These are phyloP conservation scores for Machimus rusticus DNA, from an alignment of 2,888 invertebrate species.

Conservation along the genomic window DNA sequence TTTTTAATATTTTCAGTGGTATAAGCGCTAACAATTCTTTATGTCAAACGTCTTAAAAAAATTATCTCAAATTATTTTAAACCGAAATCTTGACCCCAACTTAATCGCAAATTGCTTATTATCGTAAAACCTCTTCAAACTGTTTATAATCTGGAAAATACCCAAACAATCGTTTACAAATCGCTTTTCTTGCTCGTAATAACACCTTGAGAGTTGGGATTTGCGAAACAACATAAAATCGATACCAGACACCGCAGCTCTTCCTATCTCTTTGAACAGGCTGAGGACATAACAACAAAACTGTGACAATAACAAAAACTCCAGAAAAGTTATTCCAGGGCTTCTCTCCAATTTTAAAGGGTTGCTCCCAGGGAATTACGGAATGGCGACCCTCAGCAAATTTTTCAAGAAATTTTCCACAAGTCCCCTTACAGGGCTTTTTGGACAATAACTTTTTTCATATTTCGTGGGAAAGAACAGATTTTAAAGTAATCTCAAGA, in stretches of 20 bases:
- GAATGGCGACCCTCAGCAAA: neutral
- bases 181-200: neutral
- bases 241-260: neutral
- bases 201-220: neutral
- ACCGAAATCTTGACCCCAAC: neutral
- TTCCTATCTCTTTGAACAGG: neutral
- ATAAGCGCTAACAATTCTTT: too few relatives aligned
- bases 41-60: too few relatives aligned
- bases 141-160: neutral
- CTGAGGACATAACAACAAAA: neutral
- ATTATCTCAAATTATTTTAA: neutral
- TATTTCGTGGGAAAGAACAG: neutral
- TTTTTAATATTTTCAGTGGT: too few relatives aligned
- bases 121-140: neutral
- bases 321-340: neutral
- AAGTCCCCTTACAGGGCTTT: neutral
- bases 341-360: neutral
- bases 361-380: neutral
- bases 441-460: neutral
- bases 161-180: neutral
- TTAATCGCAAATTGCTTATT: neutral
- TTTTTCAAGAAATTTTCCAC: neutral
- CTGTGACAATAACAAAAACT: neutral
- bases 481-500: neutral
- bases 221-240: neutral